Base-by-base conservation (phyloP, 2,888 invertebrate species). In the Tubulanus polymorphus region DNA sequence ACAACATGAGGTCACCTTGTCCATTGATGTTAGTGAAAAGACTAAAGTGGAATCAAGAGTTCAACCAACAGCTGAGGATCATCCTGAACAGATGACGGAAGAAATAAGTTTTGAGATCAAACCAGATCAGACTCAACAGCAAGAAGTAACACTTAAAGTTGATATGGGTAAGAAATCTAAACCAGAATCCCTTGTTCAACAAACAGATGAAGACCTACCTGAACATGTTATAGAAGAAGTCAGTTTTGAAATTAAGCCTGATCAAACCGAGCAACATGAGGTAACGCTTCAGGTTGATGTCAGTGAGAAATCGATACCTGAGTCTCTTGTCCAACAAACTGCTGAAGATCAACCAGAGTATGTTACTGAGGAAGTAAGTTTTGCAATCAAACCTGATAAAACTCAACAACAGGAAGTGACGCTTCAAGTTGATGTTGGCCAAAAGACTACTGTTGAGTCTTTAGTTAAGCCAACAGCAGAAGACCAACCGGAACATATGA, bases 201-300 rank as follows among this genome's bases (percentile, higher is more conserved):
- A 29, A n/a, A 35, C 49, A 23, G 51, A 56, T 26, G 50, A n/a
- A n/a, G n/a, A n/a, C n/a, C n/a, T n/a, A n/a, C 41, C 20, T 8
- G 41, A 20, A 18, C 41, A 41, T 41, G 3, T 48, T 25, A 28
- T 35, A 18, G 49, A 50, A 23, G 50, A 54, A 26, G 28, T 50
- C 25, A 27, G 26, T 3, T 25, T 26, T 26, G 49, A 49, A 20
- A 3, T 27, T 46, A 59, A 57, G 1, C 30, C 37, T 37, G 63
- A 61, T 12, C 58, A 61, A 37, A 29, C 47, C 12, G 28, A 35
- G 3, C 26, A 37, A 50, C 27, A 30, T n/a, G 53, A 56, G 12
- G 37, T 30, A 2, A 48, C 53, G 18, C 46, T 49, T 15, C 20
- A 35, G 48, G 54, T 46, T 18, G 60, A 60, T 51, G 35, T 56